Percentiles rank a stretch among this genome's conserved stretches.
Evolutionary conservation across 1,140 invertebrate species (phyloP).

Genomic region (Pachypsylla venusta): DNA sequence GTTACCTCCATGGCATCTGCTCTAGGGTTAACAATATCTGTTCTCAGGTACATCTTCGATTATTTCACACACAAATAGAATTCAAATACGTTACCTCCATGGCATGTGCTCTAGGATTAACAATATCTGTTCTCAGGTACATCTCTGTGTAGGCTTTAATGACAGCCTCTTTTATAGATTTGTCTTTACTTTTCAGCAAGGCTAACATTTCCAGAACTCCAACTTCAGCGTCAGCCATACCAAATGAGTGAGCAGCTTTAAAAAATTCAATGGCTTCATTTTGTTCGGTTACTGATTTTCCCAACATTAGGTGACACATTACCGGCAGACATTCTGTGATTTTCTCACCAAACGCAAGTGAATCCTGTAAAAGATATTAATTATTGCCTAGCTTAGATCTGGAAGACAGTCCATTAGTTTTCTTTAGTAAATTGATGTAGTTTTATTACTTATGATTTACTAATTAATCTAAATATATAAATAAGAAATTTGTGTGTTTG

Average conservation of each 20-base stretch:
- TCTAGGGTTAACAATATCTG: too few species aligned
- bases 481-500: too few species aligned
- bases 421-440: too few species aligned
- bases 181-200: slow-evolving; percentile 54
- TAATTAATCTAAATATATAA: too few species aligned
- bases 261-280: slow-evolving; percentile 74
- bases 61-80: too few species aligned
- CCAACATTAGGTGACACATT: slow-evolving; percentile 19
- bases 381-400: too few species aligned
- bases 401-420: too few species aligned
- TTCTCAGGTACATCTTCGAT: too few species aligned
- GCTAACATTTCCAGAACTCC: slow-evolving; percentile 60
- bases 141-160: slow-evolving; percentile 45
- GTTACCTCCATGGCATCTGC: too few species aligned
- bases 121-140: slow-evolving; percentile 33
- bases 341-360: slow-evolving; percentile 17
- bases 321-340: slow-evolving; percentile 16
- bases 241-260: slow-evolving; percentile 60
- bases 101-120: slow-evolving; percentile 13
- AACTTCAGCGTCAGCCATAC: slow-evolving; percentile 48
- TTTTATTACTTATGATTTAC: too few species aligned
- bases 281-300: slow-evolving; percentile 45
- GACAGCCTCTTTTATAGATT: slow-evolving; percentile 43
- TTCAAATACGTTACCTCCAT: slow-evolving; percentile 15
- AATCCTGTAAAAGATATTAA: slow-evolving; percentile 17